A percentile compares a stretch with the other conserved stretches of the same genome.
phyloP scores from a whole-genome alignment of 2,113 vertebrate species.

The Lycocorax pyrrhopterus region DNA sequence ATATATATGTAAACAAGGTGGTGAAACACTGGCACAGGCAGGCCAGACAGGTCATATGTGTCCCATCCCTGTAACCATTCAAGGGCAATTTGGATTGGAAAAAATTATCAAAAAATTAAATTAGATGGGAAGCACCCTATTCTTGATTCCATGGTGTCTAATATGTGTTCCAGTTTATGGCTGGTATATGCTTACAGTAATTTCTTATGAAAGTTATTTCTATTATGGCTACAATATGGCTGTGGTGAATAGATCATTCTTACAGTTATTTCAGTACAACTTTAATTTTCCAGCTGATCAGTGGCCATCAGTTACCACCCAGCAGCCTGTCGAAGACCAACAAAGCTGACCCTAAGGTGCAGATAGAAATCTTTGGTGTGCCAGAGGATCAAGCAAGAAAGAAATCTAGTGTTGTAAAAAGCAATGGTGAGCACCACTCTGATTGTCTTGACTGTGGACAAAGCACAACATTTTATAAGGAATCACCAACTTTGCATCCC shows the following conservation, averaged over 20 bases:
- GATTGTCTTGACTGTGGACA: not conserved
- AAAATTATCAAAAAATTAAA: not conserved
- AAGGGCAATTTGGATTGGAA: not conserved
- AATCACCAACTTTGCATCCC: not conserved
- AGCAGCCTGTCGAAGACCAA: slow-evolving; percentile 63
- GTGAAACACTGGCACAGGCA: not conserved
- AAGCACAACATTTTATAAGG: not conserved
- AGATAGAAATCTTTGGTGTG: slow-evolving; percentile 80
- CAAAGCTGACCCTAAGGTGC: slow-evolving; percentile 73
- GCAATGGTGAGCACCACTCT: slow-evolving; percentile 77
- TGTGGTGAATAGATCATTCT: not conserved
- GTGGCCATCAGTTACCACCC: slow-evolving; percentile 77
- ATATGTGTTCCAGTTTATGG: not conserved
- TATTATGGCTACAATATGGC: not conserved
- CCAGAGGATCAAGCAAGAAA: slow-evolving; percentile 68
- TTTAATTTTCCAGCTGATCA: slow-evolving; percentile 79
- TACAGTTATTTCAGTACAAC: not conserved
- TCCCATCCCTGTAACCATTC: not conserved
- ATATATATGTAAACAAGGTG: not conserved
- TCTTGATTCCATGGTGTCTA: not conserved
- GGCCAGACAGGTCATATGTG: not conserved
- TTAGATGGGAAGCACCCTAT: not conserved
- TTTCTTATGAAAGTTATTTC: not conserved
- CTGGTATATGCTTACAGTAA: not conserved
- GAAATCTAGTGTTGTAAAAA: slow-evolving; percentile 76